phyloP scores from a whole-genome alignment of 1,140 invertebrate genomes.

The Lasaia peninsularis region DNA sequence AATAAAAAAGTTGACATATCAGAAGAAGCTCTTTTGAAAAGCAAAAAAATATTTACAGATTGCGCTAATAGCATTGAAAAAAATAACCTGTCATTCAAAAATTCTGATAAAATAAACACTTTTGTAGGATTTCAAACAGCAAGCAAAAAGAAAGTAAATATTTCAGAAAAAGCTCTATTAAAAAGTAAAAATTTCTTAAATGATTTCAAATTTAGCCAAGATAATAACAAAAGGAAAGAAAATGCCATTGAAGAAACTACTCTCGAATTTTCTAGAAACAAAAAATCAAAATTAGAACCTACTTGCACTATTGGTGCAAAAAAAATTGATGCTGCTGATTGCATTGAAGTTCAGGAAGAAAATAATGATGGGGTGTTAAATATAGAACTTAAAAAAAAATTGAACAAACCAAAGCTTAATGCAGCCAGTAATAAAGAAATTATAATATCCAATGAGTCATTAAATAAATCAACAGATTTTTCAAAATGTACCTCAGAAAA shows the following conservation, averaged over 20 bases:
- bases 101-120: background rate
- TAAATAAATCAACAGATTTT: constrained; percentile 19
- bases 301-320: no score
- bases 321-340: background rate
- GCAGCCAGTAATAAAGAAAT: constrained; percentile 39
- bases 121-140: constrained; percentile 36
- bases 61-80: constrained; percentile 18
- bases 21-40: constrained; percentile 49
- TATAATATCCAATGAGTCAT: constrained; percentile 39
- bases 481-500: background rate
- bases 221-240: constrained; percentile 3
- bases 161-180: constrained; percentile 37
- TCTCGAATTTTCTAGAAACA: background rate
- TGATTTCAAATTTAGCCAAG: constrained; percentile 15
- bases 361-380: background rate
- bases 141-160: constrained; percentile 31
- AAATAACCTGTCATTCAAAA: background rate
- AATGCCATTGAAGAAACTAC: constrained; percentile 5
- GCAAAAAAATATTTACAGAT: constrained; percentile 44
- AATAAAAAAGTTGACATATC: constrained; percentile 43
- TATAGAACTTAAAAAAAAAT: background rate
- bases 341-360: no score
- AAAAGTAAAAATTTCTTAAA: constrained; percentile 32
- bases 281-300: constrained; percentile 15
- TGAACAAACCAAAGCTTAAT: background rate